phyloP scores from a whole-genome alignment of 2,888 invertebrate genomes.

The Exocentrus adspersus region DNA sequence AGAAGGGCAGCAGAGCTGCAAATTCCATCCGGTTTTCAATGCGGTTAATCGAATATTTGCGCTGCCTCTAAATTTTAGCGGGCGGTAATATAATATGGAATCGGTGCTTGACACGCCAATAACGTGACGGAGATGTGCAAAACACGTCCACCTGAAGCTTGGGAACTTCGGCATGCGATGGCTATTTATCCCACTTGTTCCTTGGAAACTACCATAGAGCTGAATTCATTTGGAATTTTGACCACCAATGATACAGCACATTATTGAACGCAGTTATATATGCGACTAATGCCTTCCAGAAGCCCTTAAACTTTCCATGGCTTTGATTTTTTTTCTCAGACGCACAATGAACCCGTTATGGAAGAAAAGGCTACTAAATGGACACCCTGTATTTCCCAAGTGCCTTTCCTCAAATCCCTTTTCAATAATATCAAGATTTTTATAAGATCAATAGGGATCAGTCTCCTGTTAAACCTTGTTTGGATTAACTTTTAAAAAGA shows the following conservation, averaged over 20 bases:
- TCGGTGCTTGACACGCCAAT: conserved; percentile 14
- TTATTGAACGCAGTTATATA: no score
- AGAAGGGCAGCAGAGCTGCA: background rate
- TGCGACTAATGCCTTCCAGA: no score
- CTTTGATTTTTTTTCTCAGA: no score
- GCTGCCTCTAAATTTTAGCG: conserved; percentile 6
- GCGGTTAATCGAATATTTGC: conserved; percentile 9
- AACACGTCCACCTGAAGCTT: conserved; percentile 13
- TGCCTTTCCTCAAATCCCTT: no score
- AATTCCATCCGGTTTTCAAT: conserved; percentile 11
- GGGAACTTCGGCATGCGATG: conserved; percentile 1
- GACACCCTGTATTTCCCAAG: no score
- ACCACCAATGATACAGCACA: no score
- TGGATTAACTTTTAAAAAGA: conserved; percentile 12
- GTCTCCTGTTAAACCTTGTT: background rate
- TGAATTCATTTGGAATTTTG: background rate
- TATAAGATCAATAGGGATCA: conserved; percentile 8
- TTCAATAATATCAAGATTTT: background rate
- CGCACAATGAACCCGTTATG: no score
- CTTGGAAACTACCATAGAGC: background rate
- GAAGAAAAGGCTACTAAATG: background rate
- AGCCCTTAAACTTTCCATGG: no score
- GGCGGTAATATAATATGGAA: conserved; percentile 10
- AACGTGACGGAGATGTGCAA: conserved; percentile 10
- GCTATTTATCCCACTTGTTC: background rate